Base-by-base conservation (phyloP, 2,797 vertebrate species). In the Scolopax rusticola region DNA sequence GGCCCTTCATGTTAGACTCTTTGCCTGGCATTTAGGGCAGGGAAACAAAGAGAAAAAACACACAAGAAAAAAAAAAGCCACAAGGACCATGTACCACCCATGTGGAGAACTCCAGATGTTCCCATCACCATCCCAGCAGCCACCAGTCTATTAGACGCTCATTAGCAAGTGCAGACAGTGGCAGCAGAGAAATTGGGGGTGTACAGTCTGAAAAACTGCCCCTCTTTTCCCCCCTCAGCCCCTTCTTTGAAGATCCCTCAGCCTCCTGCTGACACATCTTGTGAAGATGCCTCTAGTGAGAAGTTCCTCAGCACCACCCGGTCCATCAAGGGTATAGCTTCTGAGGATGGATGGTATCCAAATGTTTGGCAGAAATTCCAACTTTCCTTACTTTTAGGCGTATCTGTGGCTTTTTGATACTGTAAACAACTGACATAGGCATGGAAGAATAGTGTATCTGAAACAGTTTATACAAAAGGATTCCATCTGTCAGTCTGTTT, bases 401-500 rank as follows among this genome's bases (percentile, higher is more conserved):
- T 97, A 97, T 97, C 97, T 98, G 97, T 95, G 97, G 97, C 96
- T 97, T 98, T 98, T 90, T 95, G 97, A 97, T 98, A 97, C 93
- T 97, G 95, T 98, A 98, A 98, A 98, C 97, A 98, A 97, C 96
- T 97, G 97, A 97, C 97, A 97, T 59, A 96, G 95, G 88, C 97
- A 95, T 63, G 91, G 95, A 98, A 93, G 96, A 97, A 96, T 79
- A 97, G 96, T 97, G 97, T 97, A 96, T 98, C 97, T 98, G 97
- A 97, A 98, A 97, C 87, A 97, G 97, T 98, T 98, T 98, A 98
- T 95, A 97, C 95, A 95, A 97, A 98, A 96, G 97, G 93, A 98
- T 98, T 98, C 97, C 97, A 97, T 98, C 97, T 97, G 97, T 98
- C 97, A 97, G 95, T 97, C 90, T 98, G 97, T 98, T 98, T 98